Conservation (phyloP, 2,113 vertebrate species). For the Numida meleagris region DNA sequence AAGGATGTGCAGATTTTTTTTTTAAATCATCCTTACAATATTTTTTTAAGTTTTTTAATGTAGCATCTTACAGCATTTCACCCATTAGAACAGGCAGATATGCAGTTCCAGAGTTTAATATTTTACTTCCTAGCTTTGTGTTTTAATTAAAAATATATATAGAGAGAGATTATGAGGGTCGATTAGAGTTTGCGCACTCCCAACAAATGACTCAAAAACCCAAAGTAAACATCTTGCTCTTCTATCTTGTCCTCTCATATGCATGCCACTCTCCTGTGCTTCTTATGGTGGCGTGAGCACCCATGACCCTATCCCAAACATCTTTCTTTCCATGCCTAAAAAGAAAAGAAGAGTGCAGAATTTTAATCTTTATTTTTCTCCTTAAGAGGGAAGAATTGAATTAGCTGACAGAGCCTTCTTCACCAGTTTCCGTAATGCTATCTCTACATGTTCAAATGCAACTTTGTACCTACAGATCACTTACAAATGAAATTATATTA, state of each 20-base stretch:
- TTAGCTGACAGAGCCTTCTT: background rate
- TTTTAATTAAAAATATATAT: background rate
- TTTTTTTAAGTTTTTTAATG: background rate
- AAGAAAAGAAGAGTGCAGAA: background rate
- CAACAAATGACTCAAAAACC: background rate
- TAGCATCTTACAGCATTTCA: background rate
- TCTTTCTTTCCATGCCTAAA: background rate
- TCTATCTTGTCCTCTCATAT: background rate
- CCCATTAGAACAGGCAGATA: background rate
- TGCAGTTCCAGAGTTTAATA: background rate
- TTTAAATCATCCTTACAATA: background rate
- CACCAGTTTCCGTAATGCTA: background rate
- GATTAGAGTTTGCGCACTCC: background rate
- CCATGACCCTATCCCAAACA: background rate
- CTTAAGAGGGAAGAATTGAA: background rate
- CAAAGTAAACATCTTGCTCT: background rate
- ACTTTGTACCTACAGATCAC: background rate
- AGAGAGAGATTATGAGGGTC: background rate
- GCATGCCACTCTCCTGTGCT: background rate
- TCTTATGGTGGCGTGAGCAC: background rate
- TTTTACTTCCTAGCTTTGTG: background rate
- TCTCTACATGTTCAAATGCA: background rate
- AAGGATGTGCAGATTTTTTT: background rate
- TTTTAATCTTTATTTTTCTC: background rate
- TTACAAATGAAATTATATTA: constrained; percentile 1